Percentiles rank a stretch among this genome's conserved stretches.
phyloP scores from a whole-genome alignment of 1,140 invertebrate species.

The Scaptomyza graminum region DNA sequence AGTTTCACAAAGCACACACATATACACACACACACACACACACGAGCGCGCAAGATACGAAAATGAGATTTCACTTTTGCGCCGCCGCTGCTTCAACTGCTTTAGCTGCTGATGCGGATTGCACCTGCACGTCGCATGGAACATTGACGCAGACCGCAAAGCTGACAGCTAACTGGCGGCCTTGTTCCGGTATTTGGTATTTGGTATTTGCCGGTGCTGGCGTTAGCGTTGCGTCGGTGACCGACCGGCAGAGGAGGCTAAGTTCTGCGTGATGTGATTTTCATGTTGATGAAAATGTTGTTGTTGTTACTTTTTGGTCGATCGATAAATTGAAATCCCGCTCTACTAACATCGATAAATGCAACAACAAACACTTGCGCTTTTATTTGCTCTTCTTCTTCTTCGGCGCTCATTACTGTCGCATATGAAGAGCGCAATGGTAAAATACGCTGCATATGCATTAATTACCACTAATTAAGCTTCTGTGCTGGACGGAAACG shows the following conservation, averaged over 20 bases:
- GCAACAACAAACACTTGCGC: conserved; percentile 27
- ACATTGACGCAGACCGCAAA: conserved; percentile 45
- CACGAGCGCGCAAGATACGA: conserved; percentile 5
- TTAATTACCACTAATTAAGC: conserved; percentile 45
- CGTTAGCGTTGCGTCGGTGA: conserved; percentile 1
- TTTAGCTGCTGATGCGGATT: conserved; percentile 3
- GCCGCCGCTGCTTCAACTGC: not conserved
- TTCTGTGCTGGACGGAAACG: conserved; percentile 1
- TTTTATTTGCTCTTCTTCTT: conserved; percentile 24
- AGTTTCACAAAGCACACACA: conserved; percentile 18
- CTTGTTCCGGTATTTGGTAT: no score
- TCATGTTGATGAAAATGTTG: not conserved
- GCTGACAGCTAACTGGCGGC: conserved; percentile 32
- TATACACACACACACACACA: conserved; percentile 5
- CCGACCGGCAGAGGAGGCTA: conserved; percentile 24
- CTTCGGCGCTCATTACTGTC: not conserved
- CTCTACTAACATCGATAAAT: conserved; percentile 19
- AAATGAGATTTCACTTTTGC: conserved; percentile 51
- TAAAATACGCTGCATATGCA: conserved; percentile 15
- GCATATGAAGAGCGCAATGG: conserved; percentile 8
- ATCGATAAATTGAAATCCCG: conserved; percentile 39
- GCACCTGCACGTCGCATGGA: conserved; percentile 24
- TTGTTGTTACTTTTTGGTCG: conserved; percentile 14
- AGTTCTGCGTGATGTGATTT: not conserved
- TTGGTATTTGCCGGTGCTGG: conserved; percentile 35